Base-by-base conservation (phyloP, 2,888 invertebrate species). In the Caenorhabditis japonica region DNA sequence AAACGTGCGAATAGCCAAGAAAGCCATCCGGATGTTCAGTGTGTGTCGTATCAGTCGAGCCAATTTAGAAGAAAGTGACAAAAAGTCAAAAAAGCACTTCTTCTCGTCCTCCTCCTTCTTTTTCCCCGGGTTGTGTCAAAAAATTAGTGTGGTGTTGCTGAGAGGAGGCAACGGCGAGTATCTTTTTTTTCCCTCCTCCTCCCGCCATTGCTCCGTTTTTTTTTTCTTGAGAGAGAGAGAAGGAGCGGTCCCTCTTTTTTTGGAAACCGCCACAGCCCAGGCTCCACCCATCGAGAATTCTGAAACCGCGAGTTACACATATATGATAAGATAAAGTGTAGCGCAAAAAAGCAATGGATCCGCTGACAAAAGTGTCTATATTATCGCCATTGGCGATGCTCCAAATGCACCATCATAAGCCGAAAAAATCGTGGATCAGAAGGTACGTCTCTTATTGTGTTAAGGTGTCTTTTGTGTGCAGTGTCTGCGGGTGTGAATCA, bases 371-470 rank as follows among this genome's bases (percentile, higher is more conserved):
- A 61, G 76, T 79, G 5, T 76, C 75, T 19, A 79, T 79, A 46
- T 62, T 79, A n/a, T 75, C 75, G 46, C 76, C 79, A 5, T 33
- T 80, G 64, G 80, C 80, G n/a, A 80, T 80, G 80, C 66, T 80
- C 13, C 77, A 77, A 15, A 41, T 74, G 49, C 70, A 72, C 27
- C 76, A 79, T 53, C 75, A 80, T 23, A 59, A 66, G 38, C 77
- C 77, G 2, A 80, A 80, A 60, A 80, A 77, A 21, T 69, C 74
- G n/a, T 80, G 80, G 80, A 56, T 80, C 49, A 53, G 74, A 49
- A 77, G 77, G 80, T 80, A 49, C 51, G 68, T 55, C 36, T 33
- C 51, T 25, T 60, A 8, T n/a, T 17, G 10, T 39, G 17, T 66
- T 51, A 19, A n/a, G 21, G n/a, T 21, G 38, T 56, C 27, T 46